Percentiles rank a stretch among this genome's conserved stretches.
Conservation (phyloP, 2,113 vertebrate species). For the Chrysochloris asiatica region DNA sequence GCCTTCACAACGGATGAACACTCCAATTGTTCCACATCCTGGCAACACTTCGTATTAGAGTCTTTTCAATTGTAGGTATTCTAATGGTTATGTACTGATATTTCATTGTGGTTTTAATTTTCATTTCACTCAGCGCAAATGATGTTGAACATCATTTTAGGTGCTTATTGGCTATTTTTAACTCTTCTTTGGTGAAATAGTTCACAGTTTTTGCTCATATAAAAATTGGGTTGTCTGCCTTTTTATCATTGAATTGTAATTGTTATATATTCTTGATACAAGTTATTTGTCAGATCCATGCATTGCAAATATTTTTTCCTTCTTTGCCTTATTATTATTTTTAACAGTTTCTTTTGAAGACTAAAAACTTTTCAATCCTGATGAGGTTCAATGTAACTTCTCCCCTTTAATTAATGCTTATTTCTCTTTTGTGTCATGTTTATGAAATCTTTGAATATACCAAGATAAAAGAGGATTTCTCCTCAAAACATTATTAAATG, state of each 20-base stretch:
- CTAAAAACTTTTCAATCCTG: background rate
- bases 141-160: background rate
- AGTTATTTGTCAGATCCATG: too few relatives aligned
- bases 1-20: background rate
- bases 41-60: background rate
- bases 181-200: background rate
- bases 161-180: background rate
- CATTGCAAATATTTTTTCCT: background rate
- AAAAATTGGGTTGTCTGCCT: background rate
- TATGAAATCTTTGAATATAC: background rate
- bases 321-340: background rate
- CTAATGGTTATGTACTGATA: background rate
- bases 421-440: background rate
- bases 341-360: background rate
- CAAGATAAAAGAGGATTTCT: background rate
- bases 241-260: background rate
- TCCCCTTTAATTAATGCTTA: background rate
- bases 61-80: background rate
- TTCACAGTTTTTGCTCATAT: background rate
- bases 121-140: slow-evolving; percentile 18
- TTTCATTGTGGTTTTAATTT: slow-evolving; percentile 33
- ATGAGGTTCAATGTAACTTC: background rate
- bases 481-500: background rate
- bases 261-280: background rate
- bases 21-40: background rate